Percentiles rank a stretch among this genome's conserved stretches.
phyloP scores from a whole-genome alignment of 1,140 invertebrate genomes.

The Planococcus citri region DNA sequence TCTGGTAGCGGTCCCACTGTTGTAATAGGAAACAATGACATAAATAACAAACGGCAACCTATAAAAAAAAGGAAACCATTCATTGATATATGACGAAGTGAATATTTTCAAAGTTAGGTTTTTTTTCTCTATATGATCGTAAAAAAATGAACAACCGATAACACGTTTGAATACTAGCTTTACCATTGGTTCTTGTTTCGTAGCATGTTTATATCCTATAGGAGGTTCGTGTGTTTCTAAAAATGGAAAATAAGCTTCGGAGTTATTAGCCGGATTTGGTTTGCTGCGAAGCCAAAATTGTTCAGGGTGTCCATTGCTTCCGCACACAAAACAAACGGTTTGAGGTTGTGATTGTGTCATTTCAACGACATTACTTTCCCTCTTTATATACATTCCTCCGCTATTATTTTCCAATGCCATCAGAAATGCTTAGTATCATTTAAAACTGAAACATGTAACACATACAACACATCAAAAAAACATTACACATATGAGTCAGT shows the following conservation, averaged over 20 bases:
- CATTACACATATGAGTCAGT: no score
- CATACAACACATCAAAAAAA: no score
- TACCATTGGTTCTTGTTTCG: constrained; percentile 31
- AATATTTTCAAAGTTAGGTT: neutral
- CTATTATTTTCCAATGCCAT: constrained; percentile 18
- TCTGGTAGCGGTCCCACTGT: constrained; percentile 82
- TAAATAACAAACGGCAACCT: constrained; percentile 56
- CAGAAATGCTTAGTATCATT: neutral
- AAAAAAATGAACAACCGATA: constrained; percentile 30
- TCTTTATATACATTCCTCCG: constrained; percentile 20
- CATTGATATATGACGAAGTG: constrained; percentile 14
- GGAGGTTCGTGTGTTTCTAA: constrained; percentile 75
- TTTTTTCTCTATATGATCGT: neutral
- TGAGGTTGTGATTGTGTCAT: neutral
- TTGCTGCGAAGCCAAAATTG: constrained; percentile 54
- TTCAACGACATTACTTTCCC: constrained; percentile 2
- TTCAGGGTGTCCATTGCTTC: constrained; percentile 54
- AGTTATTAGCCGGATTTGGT: constrained; percentile 42
- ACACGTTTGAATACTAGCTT: neutral
- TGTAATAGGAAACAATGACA: constrained; percentile 73
- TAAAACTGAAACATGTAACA: neutral
- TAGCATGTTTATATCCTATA: constrained; percentile 43
- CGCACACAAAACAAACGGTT: constrained; percentile 71
- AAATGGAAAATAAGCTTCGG: constrained; percentile 71
- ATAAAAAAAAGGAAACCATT: constrained; percentile 10